phyloP scores from a whole-genome alignment of 2,113 vertebrate genomes.

The Neoarius graeffei region DNA sequence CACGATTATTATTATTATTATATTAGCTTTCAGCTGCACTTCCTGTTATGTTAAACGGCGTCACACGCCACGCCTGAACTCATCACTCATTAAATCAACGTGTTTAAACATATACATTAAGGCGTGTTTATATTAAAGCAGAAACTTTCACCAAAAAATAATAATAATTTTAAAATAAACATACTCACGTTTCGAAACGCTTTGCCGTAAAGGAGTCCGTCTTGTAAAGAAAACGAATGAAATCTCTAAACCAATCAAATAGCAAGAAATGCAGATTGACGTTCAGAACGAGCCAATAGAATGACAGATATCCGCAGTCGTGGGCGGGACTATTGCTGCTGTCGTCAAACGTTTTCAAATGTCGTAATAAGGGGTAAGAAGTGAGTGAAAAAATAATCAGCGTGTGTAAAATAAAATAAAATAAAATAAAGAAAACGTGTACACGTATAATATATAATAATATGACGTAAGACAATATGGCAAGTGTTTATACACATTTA shows the following conservation, averaged over 20 bases:
- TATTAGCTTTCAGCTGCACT: not conserved
- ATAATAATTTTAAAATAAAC: not conserved
- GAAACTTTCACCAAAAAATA: not conserved
- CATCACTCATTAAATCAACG: not conserved
- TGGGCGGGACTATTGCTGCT: not conserved
- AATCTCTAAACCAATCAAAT: conserved; percentile 27
- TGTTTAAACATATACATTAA: not conserved
- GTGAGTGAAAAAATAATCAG: not conserved
- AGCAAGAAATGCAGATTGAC: not conserved
- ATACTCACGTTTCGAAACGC: not conserved
- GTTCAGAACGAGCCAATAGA: not conserved
- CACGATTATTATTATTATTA: not conserved
- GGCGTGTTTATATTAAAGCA: not conserved
- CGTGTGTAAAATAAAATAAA: not conserved
- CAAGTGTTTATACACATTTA: no score
- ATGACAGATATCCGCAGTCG: not conserved
- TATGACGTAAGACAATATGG: not conserved
- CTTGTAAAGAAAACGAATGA: not conserved
- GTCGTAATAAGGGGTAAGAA: conserved; percentile 19
- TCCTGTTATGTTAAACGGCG: not conserved
- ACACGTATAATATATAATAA: not conserved
- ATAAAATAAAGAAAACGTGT: not conserved
- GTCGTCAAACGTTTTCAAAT: not conserved
- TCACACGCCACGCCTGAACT: no score
- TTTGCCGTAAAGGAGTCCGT: conserved; percentile 13